Conservation (phyloP, 2,113 vertebrate species). For the Neolamprologus hecqui region DNA sequence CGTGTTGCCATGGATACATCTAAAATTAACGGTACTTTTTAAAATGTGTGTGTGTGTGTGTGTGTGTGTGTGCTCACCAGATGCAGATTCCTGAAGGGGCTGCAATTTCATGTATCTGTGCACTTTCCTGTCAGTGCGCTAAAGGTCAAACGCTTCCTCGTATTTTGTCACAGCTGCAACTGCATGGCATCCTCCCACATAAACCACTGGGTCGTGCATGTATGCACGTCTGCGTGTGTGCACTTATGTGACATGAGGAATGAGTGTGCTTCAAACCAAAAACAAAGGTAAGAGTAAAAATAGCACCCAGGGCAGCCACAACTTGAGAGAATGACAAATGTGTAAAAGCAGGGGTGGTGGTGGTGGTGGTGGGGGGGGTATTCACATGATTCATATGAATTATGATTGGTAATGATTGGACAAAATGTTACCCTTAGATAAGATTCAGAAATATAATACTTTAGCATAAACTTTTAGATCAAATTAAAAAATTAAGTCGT, state of each 20-base stretch:
- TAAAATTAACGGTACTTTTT: neutral
- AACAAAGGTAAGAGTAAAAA: slow-evolving; percentile 14
- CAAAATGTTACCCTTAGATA: neutral
- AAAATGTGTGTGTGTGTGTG: neutral
- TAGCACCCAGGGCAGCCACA: neutral
- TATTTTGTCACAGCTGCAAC: slow-evolving; percentile 28
- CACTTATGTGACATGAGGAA: neutral
- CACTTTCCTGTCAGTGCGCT: slow-evolving; percentile 3
- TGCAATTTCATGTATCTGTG: neutral
- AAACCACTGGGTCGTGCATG: neutral
- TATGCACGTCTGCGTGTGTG: neutral
- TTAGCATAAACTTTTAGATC: neutral
- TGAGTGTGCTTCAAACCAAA: neutral
- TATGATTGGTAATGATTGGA: neutral
- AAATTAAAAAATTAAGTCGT: neutral
- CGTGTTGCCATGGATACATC: neutral
- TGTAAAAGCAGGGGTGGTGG: neutral
- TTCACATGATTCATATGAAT: neutral
- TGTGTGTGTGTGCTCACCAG: neutral
- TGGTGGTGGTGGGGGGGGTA: neutral
- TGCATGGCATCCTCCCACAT: neutral
- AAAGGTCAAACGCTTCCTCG: slow-evolving; percentile 45
- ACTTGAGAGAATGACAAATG: neutral
- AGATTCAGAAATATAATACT: neutral
- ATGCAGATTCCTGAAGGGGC: slow-evolving; percentile 3